Percentiles rank a stretch among this genome's conserved stretches.
These are phyloP conservation scores for Rhingia rostrata DNA, from an alignment of 2,888 invertebrate species.

Conservation along the genomic window DNA sequence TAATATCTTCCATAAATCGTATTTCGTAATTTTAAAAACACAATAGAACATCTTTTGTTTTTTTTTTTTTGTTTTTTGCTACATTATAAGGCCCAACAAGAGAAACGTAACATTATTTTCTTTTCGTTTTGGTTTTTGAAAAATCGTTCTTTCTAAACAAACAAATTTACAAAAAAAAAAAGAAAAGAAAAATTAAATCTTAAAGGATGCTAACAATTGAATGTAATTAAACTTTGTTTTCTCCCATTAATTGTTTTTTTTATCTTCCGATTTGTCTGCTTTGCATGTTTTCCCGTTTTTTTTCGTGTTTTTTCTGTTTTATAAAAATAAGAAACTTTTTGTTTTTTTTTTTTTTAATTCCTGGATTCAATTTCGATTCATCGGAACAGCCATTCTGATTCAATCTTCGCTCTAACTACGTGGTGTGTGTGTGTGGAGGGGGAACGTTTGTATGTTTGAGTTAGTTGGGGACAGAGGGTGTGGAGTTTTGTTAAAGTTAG, in stretches of 20 bases:
- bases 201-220: conserved; percentile 10
- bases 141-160: conserved; percentile 24
- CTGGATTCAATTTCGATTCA: conserved; percentile 68
- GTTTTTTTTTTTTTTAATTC: conserved; percentile 45
- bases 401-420: conserved; percentile 58
- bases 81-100: conserved; percentile 76
- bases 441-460: conserved; percentile 26
- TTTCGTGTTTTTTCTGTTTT: conserved; percentile 48
- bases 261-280: background rate
- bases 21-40: conserved; percentile 68
- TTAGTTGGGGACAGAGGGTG: conserved; percentile 7
- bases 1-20: conserved; percentile 73
- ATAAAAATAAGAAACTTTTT: conserved; percentile 73
- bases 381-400: conserved; percentile 74
- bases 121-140: conserved; percentile 70
- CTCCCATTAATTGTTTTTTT: conserved; percentile 31
- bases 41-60: conserved; percentile 67
- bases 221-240: conserved; percentile 51
- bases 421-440: conserved; percentile 59
- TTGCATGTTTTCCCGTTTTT: background rate
- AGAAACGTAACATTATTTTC: conserved; percentile 68
- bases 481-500: conserved; percentile 16
- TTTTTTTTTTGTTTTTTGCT: conserved; percentile 74
- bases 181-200: too few species aligned
- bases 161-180: too few species aligned